Percentiles rank a stretch among this genome's conserved stretches.
phyloP scores from a whole-genome alignment of 2,113 vertebrate species.

The Bubo scandiacus region DNA sequence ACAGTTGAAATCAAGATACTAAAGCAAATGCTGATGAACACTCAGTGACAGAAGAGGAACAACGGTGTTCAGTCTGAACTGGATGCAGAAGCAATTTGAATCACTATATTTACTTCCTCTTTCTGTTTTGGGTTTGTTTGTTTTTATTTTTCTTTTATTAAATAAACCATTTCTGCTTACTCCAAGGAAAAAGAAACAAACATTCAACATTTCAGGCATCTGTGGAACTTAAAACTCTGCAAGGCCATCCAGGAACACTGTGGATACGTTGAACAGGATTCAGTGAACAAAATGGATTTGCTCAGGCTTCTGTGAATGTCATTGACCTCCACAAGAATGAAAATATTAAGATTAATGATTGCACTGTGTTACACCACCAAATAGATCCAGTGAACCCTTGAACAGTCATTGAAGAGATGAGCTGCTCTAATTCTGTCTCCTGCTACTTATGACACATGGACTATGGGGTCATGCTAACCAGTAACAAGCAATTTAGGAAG shows the following conservation, averaged over 20 bases:
- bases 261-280: background rate
- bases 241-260: background rate
- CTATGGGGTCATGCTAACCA: background rate
- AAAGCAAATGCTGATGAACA: background rate
- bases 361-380: background rate
- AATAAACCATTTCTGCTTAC: background rate
- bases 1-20: background rate
- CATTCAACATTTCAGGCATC: background rate
- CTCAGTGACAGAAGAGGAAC: background rate
- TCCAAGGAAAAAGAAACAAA: background rate
- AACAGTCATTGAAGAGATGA: background rate
- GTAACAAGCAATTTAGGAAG: background rate
- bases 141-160: background rate
- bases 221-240: background rate
- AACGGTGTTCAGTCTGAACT: background rate
- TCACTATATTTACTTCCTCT: background rate
- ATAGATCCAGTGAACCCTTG: background rate
- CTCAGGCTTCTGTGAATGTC: background rate
- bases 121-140: no score
- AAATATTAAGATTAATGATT: conserved; percentile 2
- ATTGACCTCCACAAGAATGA: background rate
- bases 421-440: background rate
- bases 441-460: background rate
- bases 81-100: background rate
- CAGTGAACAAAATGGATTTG: background rate